Base-by-base conservation (phyloP, 2,113 vertebrate species). In the Lepus europaeus region DNA sequence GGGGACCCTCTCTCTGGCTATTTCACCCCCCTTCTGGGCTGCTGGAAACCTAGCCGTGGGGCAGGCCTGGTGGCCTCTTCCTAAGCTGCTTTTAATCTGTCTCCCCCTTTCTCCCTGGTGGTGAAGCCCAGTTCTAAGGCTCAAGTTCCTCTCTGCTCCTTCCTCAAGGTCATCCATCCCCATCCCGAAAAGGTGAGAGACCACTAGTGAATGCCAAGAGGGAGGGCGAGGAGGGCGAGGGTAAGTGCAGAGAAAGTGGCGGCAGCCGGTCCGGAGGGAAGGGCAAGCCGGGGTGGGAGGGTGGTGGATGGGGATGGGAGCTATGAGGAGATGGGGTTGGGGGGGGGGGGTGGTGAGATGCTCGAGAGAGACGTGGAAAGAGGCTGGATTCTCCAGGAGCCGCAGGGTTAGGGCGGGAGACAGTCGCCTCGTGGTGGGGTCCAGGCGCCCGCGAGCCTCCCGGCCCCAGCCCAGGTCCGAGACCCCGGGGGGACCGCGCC, bases 141-240 rank as follows among this genome's bases (percentile, higher is more conserved):
- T 95, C 36, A 61, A 82, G n/a, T 45, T 68, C 53, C 7, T 69
- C 68, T 59, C 39, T 22, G 20, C 23, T 69, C 73, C 64, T 66
- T 88, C 70, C 78, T 93, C 97, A 97, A 96, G 97, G 96, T 96
- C 90, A 70, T 74, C 56, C 66, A 63, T 19, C 29, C 81, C 1
- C 5, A 53, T 13, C 79, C 80, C 29, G 53, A 89, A 88, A 84
- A 64, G 78, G 31, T 14, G 4, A 68, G 59, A 96, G 70, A 12
- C 49, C 83, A 77, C 94, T 92, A 82, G 5, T 11, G 77, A 94
- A 79, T 12, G 59, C 33, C 64, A 81, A 73, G 78, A 76, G 74
- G 53, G 74, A 92, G 11, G 20, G 31, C 1, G 11, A 11, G 29
- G 17, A 29, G 12, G 5, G 10, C 6, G 1, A 39, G 3, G 7